Conservation (phyloP, 1,140 invertebrate species). For the Zaprionus taronus region DNA sequence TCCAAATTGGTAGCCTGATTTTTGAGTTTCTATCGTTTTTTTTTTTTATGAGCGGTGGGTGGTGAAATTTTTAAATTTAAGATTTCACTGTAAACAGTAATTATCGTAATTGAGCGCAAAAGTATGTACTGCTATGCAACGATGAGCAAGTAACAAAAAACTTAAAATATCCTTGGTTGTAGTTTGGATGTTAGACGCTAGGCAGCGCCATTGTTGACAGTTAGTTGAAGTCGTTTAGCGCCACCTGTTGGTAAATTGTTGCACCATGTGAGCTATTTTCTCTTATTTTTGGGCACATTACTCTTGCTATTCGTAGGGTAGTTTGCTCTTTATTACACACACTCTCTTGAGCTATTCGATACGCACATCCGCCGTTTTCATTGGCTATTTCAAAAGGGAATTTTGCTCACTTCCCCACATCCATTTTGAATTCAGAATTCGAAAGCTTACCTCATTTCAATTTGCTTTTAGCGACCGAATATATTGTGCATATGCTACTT, state of each 20-base stretch:
- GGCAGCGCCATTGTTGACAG: background rate
- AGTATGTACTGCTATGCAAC: no score
- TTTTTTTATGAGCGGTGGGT: no score
- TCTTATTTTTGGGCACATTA: background rate
- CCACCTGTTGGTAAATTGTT: conserved; percentile 8
- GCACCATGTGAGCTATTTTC: background rate
- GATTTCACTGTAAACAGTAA: no score
- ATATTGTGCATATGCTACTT: background rate
- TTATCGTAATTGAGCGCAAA: no score
- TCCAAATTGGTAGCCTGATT: no score
- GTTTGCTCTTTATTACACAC: conserved; percentile 5
- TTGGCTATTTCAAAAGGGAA: conserved; percentile 10
- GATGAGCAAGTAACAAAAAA: no score
- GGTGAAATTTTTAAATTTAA: no score
- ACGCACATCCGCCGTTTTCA: background rate
- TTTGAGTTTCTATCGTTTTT: no score
- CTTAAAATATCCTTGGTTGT: no score
- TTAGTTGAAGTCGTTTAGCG: background rate
- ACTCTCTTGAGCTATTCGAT: conserved; percentile 4
- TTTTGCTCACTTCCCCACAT: conserved; percentile 28
- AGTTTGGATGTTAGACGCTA: background rate
- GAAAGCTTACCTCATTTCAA: background rate
- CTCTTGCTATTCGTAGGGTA: conserved; percentile 1
- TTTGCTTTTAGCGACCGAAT: background rate
- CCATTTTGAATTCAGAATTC: background rate